phyloP scores from a whole-genome alignment of 2,113 vertebrate species.

The Pygoscelis antarcticus region DNA sequence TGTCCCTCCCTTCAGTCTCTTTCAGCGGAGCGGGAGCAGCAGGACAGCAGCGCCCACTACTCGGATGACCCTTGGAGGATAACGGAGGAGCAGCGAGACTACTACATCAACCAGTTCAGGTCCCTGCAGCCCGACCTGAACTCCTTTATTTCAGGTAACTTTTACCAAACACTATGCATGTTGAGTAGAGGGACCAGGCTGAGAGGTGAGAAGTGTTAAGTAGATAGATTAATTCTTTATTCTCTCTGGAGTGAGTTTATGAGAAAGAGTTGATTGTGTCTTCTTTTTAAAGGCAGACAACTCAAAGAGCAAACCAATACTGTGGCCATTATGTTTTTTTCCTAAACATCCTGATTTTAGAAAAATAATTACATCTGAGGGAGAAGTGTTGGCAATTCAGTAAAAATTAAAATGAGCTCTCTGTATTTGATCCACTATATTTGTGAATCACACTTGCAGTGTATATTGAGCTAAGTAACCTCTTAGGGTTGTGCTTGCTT shows the following conservation, averaged over 20 bases:
- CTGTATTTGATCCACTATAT: neutral
- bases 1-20: slow-evolving; percentile 66
- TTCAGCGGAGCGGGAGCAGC: slow-evolving; percentile 80
- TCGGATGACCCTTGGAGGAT: slow-evolving; percentile 94
- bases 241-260: neutral
- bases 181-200: neutral
- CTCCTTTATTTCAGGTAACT: slow-evolving; percentile 89
- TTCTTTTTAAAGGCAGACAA: neutral
- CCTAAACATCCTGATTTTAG: neutral
- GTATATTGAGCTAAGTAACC: neutral
- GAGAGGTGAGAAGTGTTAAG: neutral
- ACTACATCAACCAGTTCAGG: slow-evolving; percentile 93
- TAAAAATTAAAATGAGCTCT: neutral
- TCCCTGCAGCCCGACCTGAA: slow-evolving; percentile 89
- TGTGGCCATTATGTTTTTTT: neutral
- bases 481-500: neutral
- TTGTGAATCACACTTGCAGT: neutral
- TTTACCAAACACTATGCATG: rapidly evolving
- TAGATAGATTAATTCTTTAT: neutral
- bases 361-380: neutral
- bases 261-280: neutral
- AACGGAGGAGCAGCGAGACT: slow-evolving; percentile 93
- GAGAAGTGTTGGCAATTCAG: neutral
- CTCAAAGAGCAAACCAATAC: neutral
- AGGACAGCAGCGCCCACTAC: slow-evolving; percentile 75